Base-by-base conservation (phyloP, 2,888 invertebrate species). In the Congeria kusceri region DNA sequence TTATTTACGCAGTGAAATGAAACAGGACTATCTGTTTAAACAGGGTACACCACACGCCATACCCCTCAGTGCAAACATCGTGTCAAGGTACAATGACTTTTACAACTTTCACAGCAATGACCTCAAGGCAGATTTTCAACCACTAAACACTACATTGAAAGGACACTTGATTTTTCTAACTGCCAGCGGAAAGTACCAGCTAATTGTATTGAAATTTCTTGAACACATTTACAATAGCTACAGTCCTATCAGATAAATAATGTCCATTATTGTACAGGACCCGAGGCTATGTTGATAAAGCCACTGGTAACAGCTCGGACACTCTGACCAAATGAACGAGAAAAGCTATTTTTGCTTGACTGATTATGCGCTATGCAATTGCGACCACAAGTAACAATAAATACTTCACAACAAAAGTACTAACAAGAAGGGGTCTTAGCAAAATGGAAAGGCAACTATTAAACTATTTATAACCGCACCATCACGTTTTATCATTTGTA, bases 141-240 rank as follows among this genome's bases (percentile, higher is more conserved):
- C 49, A 58, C 62, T 39, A 39, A 39, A 39, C 39, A 39, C 56
- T 62, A 66, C 62, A 56, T 61, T 61, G 53, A 49, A 66, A 66
- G 49, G 65, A 32, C 53, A 59, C 39, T 61, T 61, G 66, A 66
- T 66, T 65, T n/a, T 49, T 28, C 49, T 64, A 72, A 71, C 47
- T 57, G 57, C 77, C 77, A 27, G 63, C 18, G 57, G 77, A 67
- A 72, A 68, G 65, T 77, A 73, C 49, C 39, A 39, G 59, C 77
- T 78, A 78, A 78, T 78, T 78, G 61, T 47, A 58, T 32, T 64
- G 69, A 78, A 70, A 62, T 74, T 62, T 70, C 68, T 66, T 66
- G 69, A 53, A 66, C 57, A 72, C 29, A 62, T 62, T 66, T 58
- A 70, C 66, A 59, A 69, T 53, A 49, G 66, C 39, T 44, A 13